Evolutionary conservation across 1,140 invertebrate species (phyloP).

Genomic region (Zophobas atratus): DNA sequence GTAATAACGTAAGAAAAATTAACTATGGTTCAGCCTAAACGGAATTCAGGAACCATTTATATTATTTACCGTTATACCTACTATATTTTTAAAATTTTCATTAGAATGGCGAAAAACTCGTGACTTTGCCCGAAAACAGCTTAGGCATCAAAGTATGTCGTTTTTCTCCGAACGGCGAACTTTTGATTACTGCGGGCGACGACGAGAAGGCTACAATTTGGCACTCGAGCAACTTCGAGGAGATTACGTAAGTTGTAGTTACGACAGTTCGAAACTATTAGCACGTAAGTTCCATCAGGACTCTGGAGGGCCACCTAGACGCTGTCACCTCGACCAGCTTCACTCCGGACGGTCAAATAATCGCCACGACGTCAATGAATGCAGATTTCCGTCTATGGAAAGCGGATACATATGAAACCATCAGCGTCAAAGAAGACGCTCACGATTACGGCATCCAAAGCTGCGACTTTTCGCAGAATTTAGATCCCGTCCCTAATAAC

Average conservation of each 20-base stretch:
- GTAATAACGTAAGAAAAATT: too few species aligned
- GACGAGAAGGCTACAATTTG: slow-evolving; percentile 81
- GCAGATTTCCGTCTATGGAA: slow-evolving; percentile 78
- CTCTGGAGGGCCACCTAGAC: slow-evolving; percentile 72
- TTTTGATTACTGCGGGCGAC: slow-evolving; percentile 80
- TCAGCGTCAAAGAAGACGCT: slow-evolving; percentile 70
- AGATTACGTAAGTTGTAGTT: slow-evolving; percentile 64
- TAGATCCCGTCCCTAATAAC: slow-evolving; percentile 65
- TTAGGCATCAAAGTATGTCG: slow-evolving; percentile 70
- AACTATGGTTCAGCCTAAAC: too few species aligned
- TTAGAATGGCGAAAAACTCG: slow-evolving; percentile 64
- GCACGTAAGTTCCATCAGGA: slow-evolving; percentile 64
- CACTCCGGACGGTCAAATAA: slow-evolving; percentile 75
- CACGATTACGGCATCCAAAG: slow-evolving; percentile 82
- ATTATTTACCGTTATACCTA: too few species aligned
- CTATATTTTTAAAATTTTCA: slow-evolving; percentile 46
- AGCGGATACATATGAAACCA: slow-evolving; percentile 59
- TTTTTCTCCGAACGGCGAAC: slow-evolving; percentile 77
- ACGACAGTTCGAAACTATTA: neutral
- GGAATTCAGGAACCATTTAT: too few species aligned
- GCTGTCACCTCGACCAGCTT: slow-evolving; percentile 77
- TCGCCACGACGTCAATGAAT: slow-evolving; percentile 77
- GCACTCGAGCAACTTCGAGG: slow-evolving; percentile 73
- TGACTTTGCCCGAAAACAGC: slow-evolving; percentile 62
- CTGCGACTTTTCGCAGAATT: slow-evolving; percentile 76